Evolutionary conservation across 2,888 invertebrate species (phyloP).

Genomic region (Cataglyphis rosenhaueri): DNA sequence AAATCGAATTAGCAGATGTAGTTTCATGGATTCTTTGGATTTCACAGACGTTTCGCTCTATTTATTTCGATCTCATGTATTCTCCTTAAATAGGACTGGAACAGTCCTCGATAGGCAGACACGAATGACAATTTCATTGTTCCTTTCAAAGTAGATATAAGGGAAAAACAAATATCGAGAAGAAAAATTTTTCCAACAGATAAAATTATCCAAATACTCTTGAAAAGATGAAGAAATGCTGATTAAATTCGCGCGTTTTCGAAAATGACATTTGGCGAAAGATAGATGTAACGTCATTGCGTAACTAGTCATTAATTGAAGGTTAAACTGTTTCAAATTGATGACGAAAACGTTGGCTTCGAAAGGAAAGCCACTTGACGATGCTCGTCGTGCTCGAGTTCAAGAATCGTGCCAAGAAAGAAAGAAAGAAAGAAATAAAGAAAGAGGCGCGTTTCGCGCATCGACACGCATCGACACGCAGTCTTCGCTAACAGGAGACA

Average conservation of each 20-base stretch:
- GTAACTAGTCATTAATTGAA: not conserved
- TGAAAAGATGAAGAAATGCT: too few relatives aligned
- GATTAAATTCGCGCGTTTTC: not conserved
- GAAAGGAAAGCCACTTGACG: conserved; percentile 48
- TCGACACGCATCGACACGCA: not conserved
- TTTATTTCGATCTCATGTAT: not conserved
- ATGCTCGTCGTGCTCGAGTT: conserved; percentile 46
- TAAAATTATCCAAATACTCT: not conserved
- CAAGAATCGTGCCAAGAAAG: conserved; percentile 37
- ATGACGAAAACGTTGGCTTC: conserved; percentile 19
- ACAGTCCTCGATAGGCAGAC: not conserved
- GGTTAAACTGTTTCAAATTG: conserved; percentile 37
- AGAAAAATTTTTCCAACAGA: not conserved
- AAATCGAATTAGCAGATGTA: not conserved
- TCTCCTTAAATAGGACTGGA: not conserved
- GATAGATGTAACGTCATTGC: not conserved
- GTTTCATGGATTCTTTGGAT: not conserved
- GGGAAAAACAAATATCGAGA: not conserved
- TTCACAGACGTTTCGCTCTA: not conserved
- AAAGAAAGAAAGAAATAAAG: conserved; percentile 24
- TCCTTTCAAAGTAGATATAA: not conserved
- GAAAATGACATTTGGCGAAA: not conserved
- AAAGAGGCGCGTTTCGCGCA: conserved; percentile 20
- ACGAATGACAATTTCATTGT: not conserved
- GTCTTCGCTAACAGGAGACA: conserved; percentile 23